phyloP scores from a whole-genome alignment of 2,797 vertebrate species.

The Alectoris magna region DNA sequence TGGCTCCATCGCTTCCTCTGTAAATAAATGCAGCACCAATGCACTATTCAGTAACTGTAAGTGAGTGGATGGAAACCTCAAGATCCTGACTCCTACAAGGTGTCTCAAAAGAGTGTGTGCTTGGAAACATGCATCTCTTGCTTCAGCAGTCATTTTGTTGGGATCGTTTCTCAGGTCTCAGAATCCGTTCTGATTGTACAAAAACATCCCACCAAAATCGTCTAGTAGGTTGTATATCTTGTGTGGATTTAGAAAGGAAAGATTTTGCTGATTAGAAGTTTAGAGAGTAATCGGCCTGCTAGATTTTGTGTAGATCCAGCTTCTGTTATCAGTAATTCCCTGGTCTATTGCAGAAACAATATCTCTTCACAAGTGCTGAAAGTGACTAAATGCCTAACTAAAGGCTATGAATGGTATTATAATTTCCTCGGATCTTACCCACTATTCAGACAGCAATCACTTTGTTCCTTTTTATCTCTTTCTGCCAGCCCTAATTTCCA shows the following conservation, averaged over 20 bases:
- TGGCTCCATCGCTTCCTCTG: background rate
- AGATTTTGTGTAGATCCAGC: background rate
- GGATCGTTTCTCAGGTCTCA: background rate
- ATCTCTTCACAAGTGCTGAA: constrained; percentile 17
- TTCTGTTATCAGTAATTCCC: constrained; percentile 15
- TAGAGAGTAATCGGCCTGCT: background rate
- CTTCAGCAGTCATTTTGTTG: background rate
- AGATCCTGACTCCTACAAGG: background rate
- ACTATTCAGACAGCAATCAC: background rate
- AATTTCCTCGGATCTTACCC: background rate
- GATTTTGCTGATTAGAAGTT: background rate
- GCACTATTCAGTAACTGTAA: background rate
- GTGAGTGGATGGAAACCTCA: background rate
- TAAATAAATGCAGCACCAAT: background rate
- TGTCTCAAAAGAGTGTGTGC: background rate
- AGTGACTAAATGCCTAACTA: background rate
- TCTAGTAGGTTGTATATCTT: fast-evolving
- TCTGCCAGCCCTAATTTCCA: background rate
- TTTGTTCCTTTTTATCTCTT: background rate
- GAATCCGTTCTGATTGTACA: background rate
- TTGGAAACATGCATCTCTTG: background rate
- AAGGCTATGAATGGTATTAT: background rate
- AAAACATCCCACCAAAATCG: background rate
- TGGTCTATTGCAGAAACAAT: background rate
- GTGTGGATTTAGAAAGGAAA: background rate